phyloP scores from a whole-genome alignment of 2,888 invertebrate species.

The Chrysolina americana region DNA sequence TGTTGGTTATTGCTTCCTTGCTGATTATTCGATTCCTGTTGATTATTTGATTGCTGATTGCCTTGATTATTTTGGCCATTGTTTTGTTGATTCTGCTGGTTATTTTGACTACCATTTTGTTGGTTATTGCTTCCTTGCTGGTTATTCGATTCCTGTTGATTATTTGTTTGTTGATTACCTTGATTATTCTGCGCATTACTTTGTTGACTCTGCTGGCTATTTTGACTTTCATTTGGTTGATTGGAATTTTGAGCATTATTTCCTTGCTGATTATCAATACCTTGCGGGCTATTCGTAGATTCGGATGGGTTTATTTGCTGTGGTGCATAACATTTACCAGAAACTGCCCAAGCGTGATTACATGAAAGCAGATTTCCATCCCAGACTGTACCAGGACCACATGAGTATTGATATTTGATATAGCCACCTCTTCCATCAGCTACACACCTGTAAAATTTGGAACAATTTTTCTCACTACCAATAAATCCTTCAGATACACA shows the following conservation, averaged over 20 bases:
- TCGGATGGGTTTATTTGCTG: slow-evolving; percentile 17
- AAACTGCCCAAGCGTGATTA: slow-evolving; percentile 78
- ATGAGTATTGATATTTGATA: slow-evolving; percentile 79
- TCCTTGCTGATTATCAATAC: slow-evolving; percentile 32
- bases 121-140: slow-evolving; percentile 23
- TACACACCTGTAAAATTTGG: slow-evolving; percentile 84
- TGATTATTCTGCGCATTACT: slow-evolving; percentile 37
- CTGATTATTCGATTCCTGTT: slow-evolving; percentile 30
- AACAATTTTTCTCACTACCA: slow-evolving; percentile 78
- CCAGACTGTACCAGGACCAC: slow-evolving; percentile 85
- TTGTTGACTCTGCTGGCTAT: slow-evolving; percentile 48
- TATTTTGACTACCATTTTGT: slow-evolving; percentile 18
- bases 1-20: slow-evolving; percentile 32
- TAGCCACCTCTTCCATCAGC: slow-evolving; percentile 74
- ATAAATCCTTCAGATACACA: slow-evolving; percentile 76
- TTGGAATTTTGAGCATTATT: slow-evolving; percentile 2
- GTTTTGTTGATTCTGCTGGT: slow-evolving; percentile 38
- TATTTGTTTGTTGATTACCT: slow-evolving; percentile 27
- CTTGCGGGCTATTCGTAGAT: background rate
- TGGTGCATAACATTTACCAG: slow-evolving; percentile 50
- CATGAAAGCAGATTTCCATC: slow-evolving; percentile 78
- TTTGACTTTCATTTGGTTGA: slow-evolving; percentile 34
- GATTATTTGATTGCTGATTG: slow-evolving; percentile 41
- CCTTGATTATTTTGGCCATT: slow-evolving; percentile 33
- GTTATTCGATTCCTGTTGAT: slow-evolving; percentile 22